Base-by-base conservation (phyloP, 2,113 vertebrate species). In the Oncorhynchus clarkii region DNA sequence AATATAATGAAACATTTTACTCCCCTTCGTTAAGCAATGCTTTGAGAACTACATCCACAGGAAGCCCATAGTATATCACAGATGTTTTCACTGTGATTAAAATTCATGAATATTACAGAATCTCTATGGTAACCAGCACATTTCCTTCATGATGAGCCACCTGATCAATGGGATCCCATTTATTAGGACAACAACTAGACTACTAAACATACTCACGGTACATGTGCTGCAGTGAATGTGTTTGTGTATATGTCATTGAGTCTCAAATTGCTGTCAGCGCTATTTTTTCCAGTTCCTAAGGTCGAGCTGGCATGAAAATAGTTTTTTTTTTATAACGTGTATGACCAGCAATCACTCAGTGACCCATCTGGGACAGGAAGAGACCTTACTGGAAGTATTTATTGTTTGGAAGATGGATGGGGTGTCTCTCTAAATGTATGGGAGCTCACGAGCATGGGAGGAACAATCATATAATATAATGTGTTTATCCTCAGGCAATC, bases 261-360 rank as follows among this genome's bases (percentile, higher is more conserved):
- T 18, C 68, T 62, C 64, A 77, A 79, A 71, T 69, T 3, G 45
- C 29, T 70, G 68, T 45, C 29, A 81, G 77, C 29, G 18, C 54
- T 20, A 57, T 57, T 57, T 11, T 57, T 20, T 6, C 54, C 20
- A 20, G 54, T 20, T 57, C 54, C 3, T 57, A 57, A 57, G 20
- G 54, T 57, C 13, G 6, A 1, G 13, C 54, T 14, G 54, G 54
- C 54, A 26, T 71, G 45, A 85, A 18, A 67, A 76, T 76, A 29
- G 31, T 83, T 74, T 70, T 73, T 73, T 80, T 45, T 45, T 12
- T 3, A 3, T 78, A 69, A 67, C 74, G 66, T 79, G 57, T 79
- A 75, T 66, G 71, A 26, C 73, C 74, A 74, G 78, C 73, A 83
- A 83, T 84, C 76, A 75, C 77, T 85, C 80, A 85, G 80, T 85